Percentiles rank a stretch among this genome's conserved stretches.
Evolutionary conservation across 2,797 vertebrate species (phyloP).

Genomic region (Babyrousa celebensis): DNA sequence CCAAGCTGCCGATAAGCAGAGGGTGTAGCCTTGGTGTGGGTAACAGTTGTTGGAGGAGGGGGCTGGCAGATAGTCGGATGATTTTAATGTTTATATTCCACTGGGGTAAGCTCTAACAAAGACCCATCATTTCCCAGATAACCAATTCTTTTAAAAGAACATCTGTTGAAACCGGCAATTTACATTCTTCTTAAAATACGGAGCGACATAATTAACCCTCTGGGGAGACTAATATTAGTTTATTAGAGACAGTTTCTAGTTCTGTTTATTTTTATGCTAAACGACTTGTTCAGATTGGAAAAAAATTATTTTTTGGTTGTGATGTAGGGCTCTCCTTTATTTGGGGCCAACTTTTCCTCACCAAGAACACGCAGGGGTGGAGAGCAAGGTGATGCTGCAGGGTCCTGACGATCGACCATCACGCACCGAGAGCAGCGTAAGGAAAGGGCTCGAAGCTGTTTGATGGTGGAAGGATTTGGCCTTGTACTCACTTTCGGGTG

Average conservation of each 20-base stretch:
- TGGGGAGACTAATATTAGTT: slow-evolving; percentile 91
- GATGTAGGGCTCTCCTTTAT: neutral
- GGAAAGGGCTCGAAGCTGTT: neutral
- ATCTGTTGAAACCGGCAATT: slow-evolving; percentile 91
- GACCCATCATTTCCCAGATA: slow-evolving; percentile 89
- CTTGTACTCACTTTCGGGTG: neutral
- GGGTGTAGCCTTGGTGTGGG: slow-evolving; percentile 63
- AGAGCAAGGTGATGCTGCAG: neutral
- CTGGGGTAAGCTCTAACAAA: slow-evolving; percentile 89
- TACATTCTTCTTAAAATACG: slow-evolving; percentile 90
- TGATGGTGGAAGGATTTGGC: neutral
- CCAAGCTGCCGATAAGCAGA: slow-evolving; percentile 61
- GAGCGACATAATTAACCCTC: slow-evolving; percentile 91
- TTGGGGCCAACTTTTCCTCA: neutral
- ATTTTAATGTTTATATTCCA: slow-evolving; percentile 89
- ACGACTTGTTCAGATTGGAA: slow-evolving; percentile 75
- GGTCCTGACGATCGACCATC: fast-evolving
- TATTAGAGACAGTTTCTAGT: slow-evolving; percentile 89
- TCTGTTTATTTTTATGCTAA: slow-evolving; percentile 86
- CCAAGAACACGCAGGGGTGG: neutral
- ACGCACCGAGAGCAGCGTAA: fast-evolving
- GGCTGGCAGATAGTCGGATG: slow-evolving; percentile 79
- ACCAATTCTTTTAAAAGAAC: slow-evolving; percentile 89
- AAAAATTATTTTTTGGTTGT: neutral
- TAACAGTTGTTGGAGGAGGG: slow-evolving; percentile 78